Conservation (phyloP, 2,888 invertebrate species). For the Geotrupes spiniger region DNA sequence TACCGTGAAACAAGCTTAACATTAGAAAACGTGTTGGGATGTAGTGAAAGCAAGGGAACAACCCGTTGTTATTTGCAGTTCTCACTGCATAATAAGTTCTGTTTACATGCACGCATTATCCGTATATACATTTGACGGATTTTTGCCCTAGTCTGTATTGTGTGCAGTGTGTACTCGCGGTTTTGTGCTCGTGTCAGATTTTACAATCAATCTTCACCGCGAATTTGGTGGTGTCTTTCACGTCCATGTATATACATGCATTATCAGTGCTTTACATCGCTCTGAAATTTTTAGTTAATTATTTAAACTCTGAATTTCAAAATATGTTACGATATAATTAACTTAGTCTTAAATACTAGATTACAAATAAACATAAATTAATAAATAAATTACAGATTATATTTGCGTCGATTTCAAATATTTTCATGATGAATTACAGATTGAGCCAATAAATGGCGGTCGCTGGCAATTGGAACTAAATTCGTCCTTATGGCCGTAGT, state of each 20-base stretch:
- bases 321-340: conserved; percentile 7
- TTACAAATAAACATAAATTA: no score
- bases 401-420: no score
- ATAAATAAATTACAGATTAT: no score
- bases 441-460: no score
- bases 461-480: no score
- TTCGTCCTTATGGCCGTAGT: no score
- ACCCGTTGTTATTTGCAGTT: conserved; percentile 32
- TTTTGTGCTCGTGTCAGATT: conserved; percentile 8
- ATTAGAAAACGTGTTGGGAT: conserved; percentile 16
- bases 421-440: no score
- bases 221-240: conserved; percentile 8
- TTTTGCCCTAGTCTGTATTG: conserved; percentile 11
- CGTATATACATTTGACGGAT: conserved; percentile 24
- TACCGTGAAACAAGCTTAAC: conserved; percentile 23
- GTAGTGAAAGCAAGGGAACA: conserved; percentile 15
- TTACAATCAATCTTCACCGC: conserved; percentile 15
- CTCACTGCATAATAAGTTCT: conserved; percentile 36
- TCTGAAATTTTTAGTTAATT: conserved; percentile 19
- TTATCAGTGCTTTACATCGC: conserved; percentile 9
- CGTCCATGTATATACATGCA: conserved; percentile 5
- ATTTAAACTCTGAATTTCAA: conserved; percentile 13
- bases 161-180: conserved; percentile 9
- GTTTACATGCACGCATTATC: conserved; percentile 34
- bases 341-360: background rate